Evolutionary conservation across 1,140 invertebrate genomes (phyloP).

Genomic region (Elysia chlorotica): DNA sequence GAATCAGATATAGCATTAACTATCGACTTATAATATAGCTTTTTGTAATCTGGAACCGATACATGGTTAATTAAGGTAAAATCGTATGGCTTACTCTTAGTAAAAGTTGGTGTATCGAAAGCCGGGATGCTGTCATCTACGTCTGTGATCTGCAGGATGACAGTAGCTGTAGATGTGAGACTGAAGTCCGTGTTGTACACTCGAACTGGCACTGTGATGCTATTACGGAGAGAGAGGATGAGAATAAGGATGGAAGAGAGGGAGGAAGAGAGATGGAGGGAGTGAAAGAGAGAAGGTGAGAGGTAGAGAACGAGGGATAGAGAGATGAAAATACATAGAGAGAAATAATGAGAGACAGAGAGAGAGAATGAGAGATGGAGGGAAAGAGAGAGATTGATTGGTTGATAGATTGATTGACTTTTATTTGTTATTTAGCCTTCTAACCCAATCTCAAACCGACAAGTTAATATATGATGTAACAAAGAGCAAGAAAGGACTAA

Average conservation of each 20-base stretch:
- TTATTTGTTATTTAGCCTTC: too few relatives aligned
- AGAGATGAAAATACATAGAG: too few relatives aligned
- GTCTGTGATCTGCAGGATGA: not conserved
- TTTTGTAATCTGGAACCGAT: too few relatives aligned
- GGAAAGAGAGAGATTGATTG: not conserved
- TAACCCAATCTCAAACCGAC: too few relatives aligned
- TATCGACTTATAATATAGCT: too few relatives aligned
- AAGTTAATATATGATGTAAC: too few relatives aligned
- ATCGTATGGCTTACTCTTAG: not conserved
- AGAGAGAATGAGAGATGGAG: not conserved
- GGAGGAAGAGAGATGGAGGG: not conserved
- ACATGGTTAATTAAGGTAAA: too few relatives aligned
- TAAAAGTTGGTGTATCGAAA: not conserved
- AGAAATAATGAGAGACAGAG: not conserved
- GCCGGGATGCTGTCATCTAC: slow-evolving; percentile 1
- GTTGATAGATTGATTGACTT: not conserved
- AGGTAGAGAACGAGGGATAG: not conserved
- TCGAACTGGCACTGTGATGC: too few relatives aligned
- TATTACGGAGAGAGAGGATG: not conserved
- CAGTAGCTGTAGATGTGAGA: not conserved
- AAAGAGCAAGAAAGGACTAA: too few relatives aligned
- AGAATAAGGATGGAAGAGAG: not conserved
- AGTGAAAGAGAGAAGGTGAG: not conserved
- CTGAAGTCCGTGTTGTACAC: too few relatives aligned
- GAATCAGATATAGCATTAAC: too few relatives aligned